Evolutionary conservation across 2,113 vertebrate species (phyloP).

Genomic region (cattle (Bos taurus)): ARS-UCD2.0 NC_037346.1:23917501-23918000

Average conservation of each 20-base stretch:
- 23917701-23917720: background rate
- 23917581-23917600: background rate
- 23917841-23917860: background rate
- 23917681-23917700: background rate
- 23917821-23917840: background rate
- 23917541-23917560: background rate
- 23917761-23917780: background rate
- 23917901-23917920: fast-evolving
- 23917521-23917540: background rate
- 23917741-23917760: background rate
- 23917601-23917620: background rate
- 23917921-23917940: background rate
- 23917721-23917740: background rate
- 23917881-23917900: background rate
- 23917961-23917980: background rate
- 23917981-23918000: background rate
- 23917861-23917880: background rate
- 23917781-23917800: background rate
- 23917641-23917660: background rate
- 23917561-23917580: background rate
- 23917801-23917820: background rate
- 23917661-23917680: background rate
- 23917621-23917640: background rate
- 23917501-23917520: background rate
- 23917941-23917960: background rate